Evolutionary conservation across 2,113 vertebrate species (phyloP).

Genomic region (Bubalus kerabau): DNA sequence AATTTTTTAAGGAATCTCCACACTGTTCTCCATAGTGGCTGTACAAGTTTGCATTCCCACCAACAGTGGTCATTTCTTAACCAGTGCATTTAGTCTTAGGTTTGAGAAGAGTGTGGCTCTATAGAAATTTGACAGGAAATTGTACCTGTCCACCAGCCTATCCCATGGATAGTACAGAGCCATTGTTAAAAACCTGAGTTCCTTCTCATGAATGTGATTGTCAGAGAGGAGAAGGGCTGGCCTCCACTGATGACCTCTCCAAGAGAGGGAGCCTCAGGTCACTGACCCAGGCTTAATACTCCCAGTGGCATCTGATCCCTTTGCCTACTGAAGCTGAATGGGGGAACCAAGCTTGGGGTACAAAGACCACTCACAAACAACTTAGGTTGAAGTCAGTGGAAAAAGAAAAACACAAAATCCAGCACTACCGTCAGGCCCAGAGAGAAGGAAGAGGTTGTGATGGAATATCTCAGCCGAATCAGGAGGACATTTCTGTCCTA

Average conservation of each 20-base stretch:
- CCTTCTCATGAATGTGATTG: background rate
- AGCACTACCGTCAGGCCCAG: background rate
- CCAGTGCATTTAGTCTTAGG: background rate
- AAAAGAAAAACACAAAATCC: background rate
- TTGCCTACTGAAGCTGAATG: background rate
- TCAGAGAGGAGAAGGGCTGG: background rate
- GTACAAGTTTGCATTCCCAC: too few relatives aligned
- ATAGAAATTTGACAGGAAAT: background rate
- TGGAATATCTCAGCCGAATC: background rate
- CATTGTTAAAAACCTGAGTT: background rate
- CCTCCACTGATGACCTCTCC: background rate
- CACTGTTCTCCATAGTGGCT: too few relatives aligned
- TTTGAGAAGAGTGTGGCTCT: background rate
- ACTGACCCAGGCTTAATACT: background rate
- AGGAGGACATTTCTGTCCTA: background rate
- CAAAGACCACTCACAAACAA: background rate
- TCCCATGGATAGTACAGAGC: background rate
- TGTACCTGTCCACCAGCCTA: background rate
- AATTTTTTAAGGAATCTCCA: too few relatives aligned
- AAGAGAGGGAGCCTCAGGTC: background rate
- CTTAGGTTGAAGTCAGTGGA: background rate
- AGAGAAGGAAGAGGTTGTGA: background rate
- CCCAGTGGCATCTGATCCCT: background rate
- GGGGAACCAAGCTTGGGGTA: background rate
- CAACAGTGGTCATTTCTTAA: background rate